A percentile compares a stretch with the other conserved stretches of the same genome.
phyloP scores from a whole-genome alignment of 2,113 vertebrate genomes.

The Bucco capensis region DNA sequence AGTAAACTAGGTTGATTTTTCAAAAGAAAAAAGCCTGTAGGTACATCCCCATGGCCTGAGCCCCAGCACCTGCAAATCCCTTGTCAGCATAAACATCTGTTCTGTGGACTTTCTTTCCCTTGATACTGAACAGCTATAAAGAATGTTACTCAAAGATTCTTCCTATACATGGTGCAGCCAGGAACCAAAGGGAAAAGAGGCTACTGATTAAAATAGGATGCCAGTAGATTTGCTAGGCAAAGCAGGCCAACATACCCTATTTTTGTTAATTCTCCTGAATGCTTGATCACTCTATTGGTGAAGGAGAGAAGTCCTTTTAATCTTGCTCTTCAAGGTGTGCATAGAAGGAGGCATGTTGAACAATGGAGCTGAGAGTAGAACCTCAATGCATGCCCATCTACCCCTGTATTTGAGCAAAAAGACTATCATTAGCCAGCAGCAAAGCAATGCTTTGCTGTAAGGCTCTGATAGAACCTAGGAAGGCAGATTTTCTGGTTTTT shows the following conservation, averaged over 20 bases:
- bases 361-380: neutral
- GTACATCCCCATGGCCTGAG: neutral
- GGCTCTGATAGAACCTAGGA: neutral
- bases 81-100: neutral
- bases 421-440: neutral
- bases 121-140: neutral
- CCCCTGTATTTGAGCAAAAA: neutral
- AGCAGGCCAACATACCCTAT: neutral
- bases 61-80: neutral
- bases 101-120: neutral
- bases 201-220: neutral
- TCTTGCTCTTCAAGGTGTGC: neutral
- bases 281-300: neutral
- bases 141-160: neutral
- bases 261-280: neutral
- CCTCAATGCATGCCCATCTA: neutral
- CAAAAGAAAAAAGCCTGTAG: neutral
- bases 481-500: neutral
- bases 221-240: neutral
- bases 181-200: neutral
- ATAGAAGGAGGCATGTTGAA: neutral
- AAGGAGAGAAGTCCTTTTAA: neutral
- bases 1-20: neutral
- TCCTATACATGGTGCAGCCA: neutral
- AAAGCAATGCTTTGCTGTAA: neutral